phyloP scores from a whole-genome alignment of 2,113 vertebrate genomes.

The Athene cunicularia region DNA sequence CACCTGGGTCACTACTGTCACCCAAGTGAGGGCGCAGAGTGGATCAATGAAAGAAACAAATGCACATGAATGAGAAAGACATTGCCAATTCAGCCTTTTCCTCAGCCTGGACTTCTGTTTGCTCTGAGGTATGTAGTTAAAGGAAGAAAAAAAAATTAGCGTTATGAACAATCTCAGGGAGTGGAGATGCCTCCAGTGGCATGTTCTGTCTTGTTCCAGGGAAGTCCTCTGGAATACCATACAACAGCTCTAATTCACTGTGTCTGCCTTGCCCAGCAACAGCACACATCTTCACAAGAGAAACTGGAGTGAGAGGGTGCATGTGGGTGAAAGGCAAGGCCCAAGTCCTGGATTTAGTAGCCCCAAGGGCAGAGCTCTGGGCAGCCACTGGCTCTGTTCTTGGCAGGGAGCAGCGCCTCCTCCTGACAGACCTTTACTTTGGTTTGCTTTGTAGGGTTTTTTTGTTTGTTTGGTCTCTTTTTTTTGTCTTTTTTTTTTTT shows the following conservation, averaged over 20 bases:
- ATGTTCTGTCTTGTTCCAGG: background rate
- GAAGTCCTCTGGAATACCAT: background rate
- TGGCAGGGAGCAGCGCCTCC: background rate
- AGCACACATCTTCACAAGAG: background rate
- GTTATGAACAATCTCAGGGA: background rate
- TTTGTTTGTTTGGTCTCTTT: no score
- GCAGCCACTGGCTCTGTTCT: background rate
- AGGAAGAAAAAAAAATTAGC: background rate
- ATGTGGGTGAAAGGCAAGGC: background rate
- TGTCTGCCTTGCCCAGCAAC: background rate
- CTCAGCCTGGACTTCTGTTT: background rate
- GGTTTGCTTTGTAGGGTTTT: background rate
- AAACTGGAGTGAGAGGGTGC: background rate
- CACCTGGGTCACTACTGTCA: background rate
- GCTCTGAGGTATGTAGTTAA: constrained; percentile 10
- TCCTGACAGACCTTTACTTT: background rate
- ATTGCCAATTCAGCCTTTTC: background rate
- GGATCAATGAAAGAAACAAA: background rate
- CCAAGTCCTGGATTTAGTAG: background rate
- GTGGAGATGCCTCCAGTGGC: background rate
- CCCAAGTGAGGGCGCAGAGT: background rate
- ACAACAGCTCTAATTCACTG: background rate
- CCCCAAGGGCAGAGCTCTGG: background rate
- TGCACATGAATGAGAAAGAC: background rate
- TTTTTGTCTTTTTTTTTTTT: fast-evolving